Evolutionary conservation across 2,888 invertebrate species (phyloP), one percentile per base, ranked within the genome.

Genomic region (Drosophila paramelanica): DNA sequence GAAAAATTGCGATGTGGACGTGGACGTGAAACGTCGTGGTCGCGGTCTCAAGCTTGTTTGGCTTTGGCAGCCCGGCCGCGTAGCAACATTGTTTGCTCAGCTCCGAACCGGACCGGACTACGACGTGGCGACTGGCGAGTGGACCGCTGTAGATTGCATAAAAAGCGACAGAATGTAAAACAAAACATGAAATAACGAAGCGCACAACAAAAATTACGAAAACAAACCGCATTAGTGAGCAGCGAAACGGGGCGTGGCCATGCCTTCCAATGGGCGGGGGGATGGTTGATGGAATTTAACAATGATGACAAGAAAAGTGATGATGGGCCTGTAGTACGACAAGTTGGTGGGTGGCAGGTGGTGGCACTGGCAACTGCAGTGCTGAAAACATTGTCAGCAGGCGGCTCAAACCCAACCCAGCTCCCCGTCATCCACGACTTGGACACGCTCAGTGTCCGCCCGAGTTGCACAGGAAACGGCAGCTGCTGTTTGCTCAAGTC

Each of bases 211-310:
- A 76, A 81, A 65, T 62, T 62, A 72, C 53, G 60, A 88, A 76
- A 79, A 83, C 84, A 88, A 86, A 86, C 88, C 80, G 86, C 86
- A 88, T 84, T 88, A 86, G 87, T 65, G 73, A 76, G 51, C 57
- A 47, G 55, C 33, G 46, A 8, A 5, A 20, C 3, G 13, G 45
- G 14, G 39, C n/a, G 49, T 36, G 61, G 53, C 43, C 43, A 6
- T 8, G 27, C 7, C 31, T 3, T 11, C 17, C 20, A 13, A 11
- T 36, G 47, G 55, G 50, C 60, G 56, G 2, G 36, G 36, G 60
- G 46, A 38, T 5, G 41, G 6, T 14, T 60, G 69, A 67, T 62
- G 67, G 77, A 70, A 76, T 69, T 64, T 66, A 68, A 81, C 81
- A 83, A 83, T 83, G 87, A 86, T 60, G 82, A 72, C 84, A 79